These are phyloP conservation scores for Bombus breviceps DNA, from an alignment of 1,140 invertebrate species.

Conservation along the genomic window DNA sequence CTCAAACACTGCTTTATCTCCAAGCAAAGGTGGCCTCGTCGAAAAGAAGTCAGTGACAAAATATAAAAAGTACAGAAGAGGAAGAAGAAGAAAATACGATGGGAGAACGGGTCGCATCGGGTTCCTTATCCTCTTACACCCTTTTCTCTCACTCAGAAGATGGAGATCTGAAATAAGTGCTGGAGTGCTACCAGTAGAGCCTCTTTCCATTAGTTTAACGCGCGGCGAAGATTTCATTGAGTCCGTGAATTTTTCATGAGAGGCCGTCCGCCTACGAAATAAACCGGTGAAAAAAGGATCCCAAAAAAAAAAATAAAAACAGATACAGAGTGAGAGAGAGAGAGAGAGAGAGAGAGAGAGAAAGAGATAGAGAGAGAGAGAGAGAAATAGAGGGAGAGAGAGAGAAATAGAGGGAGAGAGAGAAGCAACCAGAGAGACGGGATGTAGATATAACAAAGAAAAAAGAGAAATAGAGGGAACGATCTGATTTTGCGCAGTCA, in stretches of 20 bases:
- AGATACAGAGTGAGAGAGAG: neutral
- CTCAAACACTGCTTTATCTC: neutral
- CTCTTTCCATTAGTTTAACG: slow-evolving; percentile 67
- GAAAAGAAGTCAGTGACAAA: neutral
- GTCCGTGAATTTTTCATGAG: slow-evolving; percentile 55
- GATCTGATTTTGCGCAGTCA: slow-evolving; percentile 50
- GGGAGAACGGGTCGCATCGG: slow-evolving; percentile 58
- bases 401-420: too few species aligned
- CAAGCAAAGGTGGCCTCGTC: neutral
- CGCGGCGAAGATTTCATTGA: slow-evolving; percentile 46
- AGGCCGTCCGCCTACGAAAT: too few species aligned
- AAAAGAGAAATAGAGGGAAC: neutral
- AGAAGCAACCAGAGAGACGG: neutral
- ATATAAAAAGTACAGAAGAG: neutral
- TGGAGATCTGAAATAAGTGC: slow-evolving; percentile 38
- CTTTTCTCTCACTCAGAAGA: slow-evolving; percentile 39
- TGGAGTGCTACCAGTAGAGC: slow-evolving; percentile 26
- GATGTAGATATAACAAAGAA: neutral
- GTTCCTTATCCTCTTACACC: slow-evolving; percentile 75
- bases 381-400: neutral
- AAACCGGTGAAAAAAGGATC: neutral
- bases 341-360: neutral
- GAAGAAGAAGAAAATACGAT: slow-evolving; percentile 5
- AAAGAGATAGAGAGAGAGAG: neutral
- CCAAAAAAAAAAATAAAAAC: slow-evolving; percentile 1